Conservation (phyloP, 2,797 vertebrate genomes). For the Columba guinea region DNA sequence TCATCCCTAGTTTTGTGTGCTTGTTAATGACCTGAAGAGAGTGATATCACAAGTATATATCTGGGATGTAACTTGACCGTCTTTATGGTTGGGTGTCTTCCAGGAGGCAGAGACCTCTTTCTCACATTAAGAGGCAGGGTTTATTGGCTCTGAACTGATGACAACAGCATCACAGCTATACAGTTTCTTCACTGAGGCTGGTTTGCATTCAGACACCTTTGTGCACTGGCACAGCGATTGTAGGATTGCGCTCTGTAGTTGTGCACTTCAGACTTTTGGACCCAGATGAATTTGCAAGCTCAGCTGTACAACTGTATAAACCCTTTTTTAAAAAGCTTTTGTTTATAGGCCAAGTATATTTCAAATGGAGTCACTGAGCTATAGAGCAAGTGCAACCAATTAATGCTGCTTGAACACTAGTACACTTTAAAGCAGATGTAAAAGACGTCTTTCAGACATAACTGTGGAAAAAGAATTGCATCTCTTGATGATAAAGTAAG, state of each 20-base stretch:
- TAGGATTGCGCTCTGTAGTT: not conserved
- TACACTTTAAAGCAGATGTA: not conserved
- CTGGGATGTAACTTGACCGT: constrained; percentile 3
- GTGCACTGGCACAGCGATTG: not conserved
- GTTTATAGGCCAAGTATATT: not conserved
- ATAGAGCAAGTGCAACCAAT: not conserved
- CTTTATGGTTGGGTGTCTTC: not conserved
- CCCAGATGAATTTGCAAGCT: not conserved
- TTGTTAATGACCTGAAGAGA: not conserved
- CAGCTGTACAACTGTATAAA: not conserved
- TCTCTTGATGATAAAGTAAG: not conserved
- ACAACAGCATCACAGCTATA: not conserved
- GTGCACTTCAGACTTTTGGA: not conserved
- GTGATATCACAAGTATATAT: not conserved
- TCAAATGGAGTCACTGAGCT: not conserved
- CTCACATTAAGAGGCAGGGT: not conserved
- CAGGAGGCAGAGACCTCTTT: not conserved
- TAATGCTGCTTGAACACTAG: not conserved
- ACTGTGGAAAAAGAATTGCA: not conserved
- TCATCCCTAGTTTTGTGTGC: not conserved
- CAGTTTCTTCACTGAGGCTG: not conserved
- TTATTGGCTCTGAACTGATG: not conserved
- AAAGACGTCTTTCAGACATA: not conserved
- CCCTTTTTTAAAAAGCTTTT: not conserved
- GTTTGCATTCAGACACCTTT: not conserved